Percentiles rank a stretch among this genome's conserved stretches.
Conservation (phyloP, 2,113 vertebrate genomes). For the Pongo pygmaeus region DNA sequence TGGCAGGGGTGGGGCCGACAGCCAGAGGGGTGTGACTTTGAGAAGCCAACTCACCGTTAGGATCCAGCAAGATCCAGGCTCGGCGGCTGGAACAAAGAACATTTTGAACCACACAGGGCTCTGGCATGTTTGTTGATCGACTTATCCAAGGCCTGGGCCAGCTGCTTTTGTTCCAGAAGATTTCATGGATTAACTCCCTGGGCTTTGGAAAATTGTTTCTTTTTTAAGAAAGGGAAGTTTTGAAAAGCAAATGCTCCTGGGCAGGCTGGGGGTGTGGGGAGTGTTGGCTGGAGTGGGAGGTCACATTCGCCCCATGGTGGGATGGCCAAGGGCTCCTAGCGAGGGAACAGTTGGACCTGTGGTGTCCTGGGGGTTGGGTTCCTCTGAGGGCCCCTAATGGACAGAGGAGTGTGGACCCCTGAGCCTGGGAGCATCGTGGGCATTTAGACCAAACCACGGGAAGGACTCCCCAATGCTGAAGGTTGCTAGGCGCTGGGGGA, state of each 20-base stretch:
- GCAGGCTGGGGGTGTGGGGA: neutral
- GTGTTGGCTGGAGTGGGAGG: rapidly evolving
- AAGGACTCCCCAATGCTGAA: neutral
- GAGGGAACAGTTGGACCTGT: too few species aligned
- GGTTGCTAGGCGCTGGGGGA: constrained; percentile 71
- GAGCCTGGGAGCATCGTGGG: neutral
- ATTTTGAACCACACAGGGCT: neutral
- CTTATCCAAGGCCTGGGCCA: neutral
- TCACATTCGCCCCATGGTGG: too few species aligned
- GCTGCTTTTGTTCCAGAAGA: constrained; percentile 53
- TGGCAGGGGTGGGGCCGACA: neutral
- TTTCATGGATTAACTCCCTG: constrained; percentile 29
- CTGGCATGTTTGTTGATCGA: constrained; percentile 6
- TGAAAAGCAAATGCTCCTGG: neutral
- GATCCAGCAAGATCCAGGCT: neutral
- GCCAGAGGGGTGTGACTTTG: neutral
- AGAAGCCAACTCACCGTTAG: neutral
- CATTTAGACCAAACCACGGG: neutral
- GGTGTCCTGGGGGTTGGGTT: neutral
- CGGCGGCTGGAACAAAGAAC: neutral
- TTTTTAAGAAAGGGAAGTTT: constrained; percentile 52
- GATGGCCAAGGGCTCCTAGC: neutral
- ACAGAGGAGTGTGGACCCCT: neutral
- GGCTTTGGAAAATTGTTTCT: constrained; percentile 27
- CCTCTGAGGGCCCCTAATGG: neutral